These are phyloP conservation scores for Eupithecia inturbata DNA, from an alignment of 2,888 invertebrate genomes.

Conservation along the genomic window DNA sequence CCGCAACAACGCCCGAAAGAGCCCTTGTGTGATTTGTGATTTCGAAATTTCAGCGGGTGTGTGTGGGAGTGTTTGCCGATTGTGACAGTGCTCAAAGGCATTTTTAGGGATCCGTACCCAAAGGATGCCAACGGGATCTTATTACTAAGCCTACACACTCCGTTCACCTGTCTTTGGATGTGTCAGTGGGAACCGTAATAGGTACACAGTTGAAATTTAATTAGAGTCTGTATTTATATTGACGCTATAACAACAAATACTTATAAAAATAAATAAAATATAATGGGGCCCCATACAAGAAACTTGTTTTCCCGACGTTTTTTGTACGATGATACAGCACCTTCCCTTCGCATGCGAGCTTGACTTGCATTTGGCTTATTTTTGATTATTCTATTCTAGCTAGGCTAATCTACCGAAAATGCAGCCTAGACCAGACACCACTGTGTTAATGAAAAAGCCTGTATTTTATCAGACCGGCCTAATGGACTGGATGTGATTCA, in stretches of 20 bases:
- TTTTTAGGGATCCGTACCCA: background rate
- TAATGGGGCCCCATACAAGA: no score
- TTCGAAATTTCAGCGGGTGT: background rate
- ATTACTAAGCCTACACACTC: background rate
- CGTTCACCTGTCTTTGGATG: background rate
- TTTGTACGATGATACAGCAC: background rate
- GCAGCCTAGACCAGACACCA: background rate
- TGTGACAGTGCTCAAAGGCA: background rate
- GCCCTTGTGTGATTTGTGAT: no score
- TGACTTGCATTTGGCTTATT: background rate
- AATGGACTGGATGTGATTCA: slow-evolving; percentile 24
- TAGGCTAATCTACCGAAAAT: background rate
- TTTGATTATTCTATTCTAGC: background rate
- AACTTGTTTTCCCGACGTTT: no score
- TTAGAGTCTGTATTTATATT: no score
- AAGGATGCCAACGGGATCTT: background rate
- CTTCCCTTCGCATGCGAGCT: background rate
- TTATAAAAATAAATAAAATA: no score
- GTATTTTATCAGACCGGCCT: slow-evolving; percentile 6
- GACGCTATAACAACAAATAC: no score
- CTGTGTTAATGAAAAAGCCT: background rate
- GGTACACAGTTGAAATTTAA: background rate
- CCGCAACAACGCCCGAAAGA: no score
- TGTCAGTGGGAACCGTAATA: background rate
- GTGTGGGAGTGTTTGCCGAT: background rate